These are phyloP conservation scores for Collichthys lucidus DNA, from an alignment of 2,113 vertebrate species.

Conservation along the genomic window DNA sequence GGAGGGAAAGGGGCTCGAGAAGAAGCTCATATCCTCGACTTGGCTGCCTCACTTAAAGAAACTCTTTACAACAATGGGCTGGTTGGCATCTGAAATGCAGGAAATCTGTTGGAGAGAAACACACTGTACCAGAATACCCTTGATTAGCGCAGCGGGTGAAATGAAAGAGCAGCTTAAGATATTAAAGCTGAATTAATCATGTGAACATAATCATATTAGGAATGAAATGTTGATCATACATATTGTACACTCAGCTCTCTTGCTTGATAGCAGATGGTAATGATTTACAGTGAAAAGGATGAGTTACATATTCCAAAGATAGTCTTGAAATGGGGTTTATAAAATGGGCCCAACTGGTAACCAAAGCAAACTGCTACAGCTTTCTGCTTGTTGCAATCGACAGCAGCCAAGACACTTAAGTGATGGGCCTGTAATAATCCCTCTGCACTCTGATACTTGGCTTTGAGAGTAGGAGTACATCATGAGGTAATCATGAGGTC, in stretches of 20 bases:
- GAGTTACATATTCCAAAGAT: too few species aligned
- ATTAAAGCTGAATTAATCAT: slow-evolving; percentile 48
- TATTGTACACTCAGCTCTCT: not conserved
- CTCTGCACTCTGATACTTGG: too few species aligned
- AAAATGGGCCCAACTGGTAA: too few species aligned
- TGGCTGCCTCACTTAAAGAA: slow-evolving; percentile 43
- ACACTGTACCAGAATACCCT: slow-evolving; percentile 29
- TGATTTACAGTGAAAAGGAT: too few species aligned
- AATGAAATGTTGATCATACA: slow-evolving; percentile 9
- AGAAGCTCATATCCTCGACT: slow-evolving; percentile 50
- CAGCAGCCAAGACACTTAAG: too few species aligned
- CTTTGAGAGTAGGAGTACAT: too few species aligned
- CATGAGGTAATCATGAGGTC: too few species aligned
- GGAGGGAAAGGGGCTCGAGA: slow-evolving; percentile 18
- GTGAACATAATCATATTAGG: slow-evolving; percentile 36
- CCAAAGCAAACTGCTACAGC: too few species aligned
- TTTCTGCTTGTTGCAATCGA: too few species aligned
- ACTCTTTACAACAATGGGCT: slow-evolving; percentile 38
- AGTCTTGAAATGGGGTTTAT: too few species aligned
- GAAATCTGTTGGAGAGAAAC: slow-evolving; percentile 27
- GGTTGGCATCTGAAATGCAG: slow-evolving; percentile 29
- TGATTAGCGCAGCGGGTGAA: slow-evolving; percentile 34
- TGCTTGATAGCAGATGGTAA: too few species aligned
- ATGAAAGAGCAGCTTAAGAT: slow-evolving; percentile 39
- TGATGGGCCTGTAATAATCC: too few species aligned